phyloP scores from a whole-genome alignment of 1,140 invertebrate genomes.

The Pseudoatta argentina region DNA sequence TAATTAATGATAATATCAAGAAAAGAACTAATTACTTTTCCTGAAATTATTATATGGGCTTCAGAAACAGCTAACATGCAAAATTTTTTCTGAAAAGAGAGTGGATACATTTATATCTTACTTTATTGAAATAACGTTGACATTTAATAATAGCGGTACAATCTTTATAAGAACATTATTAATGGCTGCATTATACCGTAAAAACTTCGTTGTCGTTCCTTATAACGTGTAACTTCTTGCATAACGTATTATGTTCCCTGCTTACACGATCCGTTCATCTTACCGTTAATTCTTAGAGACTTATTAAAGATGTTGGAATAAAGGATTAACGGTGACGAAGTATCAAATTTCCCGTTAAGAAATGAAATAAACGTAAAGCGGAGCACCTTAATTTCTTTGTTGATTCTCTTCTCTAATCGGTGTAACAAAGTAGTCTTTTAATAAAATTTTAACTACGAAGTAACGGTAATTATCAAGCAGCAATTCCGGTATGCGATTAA shows the following conservation, averaged over 20 bases:
- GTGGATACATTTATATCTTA: background rate
- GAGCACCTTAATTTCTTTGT: conserved; percentile 1
- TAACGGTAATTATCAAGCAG: conserved; percentile 61
- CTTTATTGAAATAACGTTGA: conserved; percentile 39
- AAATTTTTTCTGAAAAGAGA: background rate
- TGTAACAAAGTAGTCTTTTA: conserved; percentile 51
- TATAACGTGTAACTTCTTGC: conserved; percentile 22
- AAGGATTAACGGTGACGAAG: conserved; percentile 19
- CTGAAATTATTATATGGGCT: background rate
- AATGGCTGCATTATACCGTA: conserved; percentile 1
- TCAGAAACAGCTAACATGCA: background rate
- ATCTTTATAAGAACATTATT: conserved; percentile 43
- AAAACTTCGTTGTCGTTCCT: conserved; percentile 32
- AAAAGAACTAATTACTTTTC: background rate
- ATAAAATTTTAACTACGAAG: conserved; percentile 32
- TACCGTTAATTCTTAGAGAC: conserved; percentile 20
- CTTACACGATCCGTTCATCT: conserved; percentile 18
- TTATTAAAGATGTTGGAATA: conserved; percentile 51
- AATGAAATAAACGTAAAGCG: conserved; percentile 46
- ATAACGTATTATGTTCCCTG: background rate
- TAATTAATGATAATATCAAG: background rate
- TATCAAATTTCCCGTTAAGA: conserved; percentile 28
- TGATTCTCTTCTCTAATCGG: conserved; percentile 19
- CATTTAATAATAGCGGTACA: conserved; percentile 31
- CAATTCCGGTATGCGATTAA: conserved; percentile 2